Conservation (phyloP, 1,140 invertebrate species). For the Acromyrmex heyeri region DNA sequence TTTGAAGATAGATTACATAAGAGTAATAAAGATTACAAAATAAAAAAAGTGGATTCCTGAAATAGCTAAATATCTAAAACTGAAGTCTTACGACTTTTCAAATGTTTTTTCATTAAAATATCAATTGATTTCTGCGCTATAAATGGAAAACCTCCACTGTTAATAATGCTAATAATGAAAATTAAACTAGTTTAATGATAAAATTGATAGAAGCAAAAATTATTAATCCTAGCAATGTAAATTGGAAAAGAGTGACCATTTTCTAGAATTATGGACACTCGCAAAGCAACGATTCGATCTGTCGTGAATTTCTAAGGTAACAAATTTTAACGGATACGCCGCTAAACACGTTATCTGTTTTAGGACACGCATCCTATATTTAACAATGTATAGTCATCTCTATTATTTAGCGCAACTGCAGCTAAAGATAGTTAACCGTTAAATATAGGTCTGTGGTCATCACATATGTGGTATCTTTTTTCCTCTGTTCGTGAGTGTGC, state of each 20-base stretch:
- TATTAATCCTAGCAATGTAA: conserved; percentile 18
- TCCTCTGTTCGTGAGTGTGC: conserved; percentile 23
- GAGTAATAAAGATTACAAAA: background rate
- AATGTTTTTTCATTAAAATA: background rate
- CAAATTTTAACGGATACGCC: conserved; percentile 62
- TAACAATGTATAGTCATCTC: conserved; percentile 82
- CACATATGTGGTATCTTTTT: conserved; percentile 62
- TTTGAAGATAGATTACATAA: background rate
- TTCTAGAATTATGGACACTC: conserved; percentile 11
- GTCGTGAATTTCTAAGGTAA: conserved; percentile 68
- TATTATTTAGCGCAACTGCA: conserved; percentile 81
- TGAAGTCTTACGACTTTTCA: background rate
- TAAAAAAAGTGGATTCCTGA: background rate
- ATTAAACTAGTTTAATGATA: background rate
- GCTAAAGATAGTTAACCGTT: conserved; percentile 81
- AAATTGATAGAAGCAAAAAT: background rate
- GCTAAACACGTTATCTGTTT: conserved; percentile 73
- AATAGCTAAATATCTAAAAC: background rate
- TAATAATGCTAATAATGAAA: background rate
- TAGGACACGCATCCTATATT: conserved; percentile 79
- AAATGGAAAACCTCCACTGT: background rate
- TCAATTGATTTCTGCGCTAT: background rate
- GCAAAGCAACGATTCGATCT: conserved; percentile 55
- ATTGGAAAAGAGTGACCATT: background rate
- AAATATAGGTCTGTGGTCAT: conserved; percentile 81